Evolutionary conservation across 2,888 invertebrate genomes (phyloP).

Genomic region (Oscheius sp.): DNA sequence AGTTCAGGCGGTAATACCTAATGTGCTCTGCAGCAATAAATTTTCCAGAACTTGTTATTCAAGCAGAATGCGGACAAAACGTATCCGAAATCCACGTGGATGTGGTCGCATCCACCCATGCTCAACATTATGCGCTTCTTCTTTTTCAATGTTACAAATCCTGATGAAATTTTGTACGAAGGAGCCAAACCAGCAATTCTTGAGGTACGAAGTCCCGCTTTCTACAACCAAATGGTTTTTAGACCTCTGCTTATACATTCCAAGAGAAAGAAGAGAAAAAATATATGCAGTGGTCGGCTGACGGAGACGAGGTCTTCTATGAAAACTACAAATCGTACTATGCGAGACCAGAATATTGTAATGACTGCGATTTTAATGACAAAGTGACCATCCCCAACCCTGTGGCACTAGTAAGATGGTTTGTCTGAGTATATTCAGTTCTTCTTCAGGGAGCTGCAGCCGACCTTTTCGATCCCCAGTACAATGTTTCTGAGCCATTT

Average conservation of each 20-base stretch:
- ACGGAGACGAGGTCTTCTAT: slow-evolving; percentile 58
- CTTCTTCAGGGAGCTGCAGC: slow-evolving; percentile 57
- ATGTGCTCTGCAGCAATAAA: background rate
- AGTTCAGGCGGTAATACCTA: background rate
- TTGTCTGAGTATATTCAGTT: background rate
- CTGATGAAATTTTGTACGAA: slow-evolving; percentile 57
- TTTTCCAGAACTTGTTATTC: slow-evolving; percentile 41
- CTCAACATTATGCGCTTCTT: slow-evolving; percentile 57
- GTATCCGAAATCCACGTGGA: slow-evolving; percentile 46
- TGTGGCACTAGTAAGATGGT: slow-evolving; percentile 48
- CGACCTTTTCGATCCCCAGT: slow-evolving; percentile 60
- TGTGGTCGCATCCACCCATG: slow-evolving; percentile 48
- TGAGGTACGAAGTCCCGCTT: slow-evolving; percentile 39
- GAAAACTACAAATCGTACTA: slow-evolving; percentile 65
- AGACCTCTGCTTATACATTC: slow-evolving; percentile 27
- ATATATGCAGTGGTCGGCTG: slow-evolving; percentile 56
- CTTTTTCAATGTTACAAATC: slow-evolving; percentile 66
- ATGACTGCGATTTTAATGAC: slow-evolving; percentile 57
- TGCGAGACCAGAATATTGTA: slow-evolving; percentile 50
- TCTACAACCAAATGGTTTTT: background rate
- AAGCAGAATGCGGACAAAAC: slow-evolving; percentile 41
- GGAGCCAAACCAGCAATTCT: slow-evolving; percentile 53
- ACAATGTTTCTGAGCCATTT: slow-evolving; percentile 46
- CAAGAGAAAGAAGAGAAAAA: slow-evolving; percentile 66
- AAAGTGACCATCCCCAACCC: slow-evolving; percentile 61